Evolutionary conservation across 1,140 invertebrate genomes (phyloP), one percentile per base, ranked within the genome.

Genomic region (Leguminivora glycinivorella): DNA sequence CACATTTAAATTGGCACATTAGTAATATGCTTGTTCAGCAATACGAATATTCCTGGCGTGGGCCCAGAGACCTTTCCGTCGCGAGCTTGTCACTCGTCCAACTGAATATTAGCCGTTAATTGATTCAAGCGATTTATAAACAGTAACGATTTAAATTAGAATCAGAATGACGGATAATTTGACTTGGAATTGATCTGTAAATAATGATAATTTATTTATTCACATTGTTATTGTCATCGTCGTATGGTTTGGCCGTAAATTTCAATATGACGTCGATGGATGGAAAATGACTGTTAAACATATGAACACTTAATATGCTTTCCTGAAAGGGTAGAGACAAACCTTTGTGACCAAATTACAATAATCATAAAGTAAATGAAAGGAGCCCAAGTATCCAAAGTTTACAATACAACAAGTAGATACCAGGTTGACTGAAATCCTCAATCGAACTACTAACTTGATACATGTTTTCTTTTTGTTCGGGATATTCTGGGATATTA

Each of bases 51-150:
- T 10, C 26, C 58, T 63, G 58, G 58, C 58, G 58, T 63, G 22
- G 58, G 58, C 58, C 58, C 58, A 63, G 31, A 63, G 58, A 63
- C 58, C 58, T 29, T 63, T 63, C 29, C 26, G 58, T 63, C 58
- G 56, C 56, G 58, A 29, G 58, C 22, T 63, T 63, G 58, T 31
- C 58, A 63, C 58, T 63, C 58, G 10, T 63, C 58, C 58, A 63
- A 63, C 10, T 63, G 58, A 34, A 63, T 63, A 63, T 63, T 63
- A 63, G 4, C 29, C 14, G 25, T 63, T 63, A 63, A 63, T 63
- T 63, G 58, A 63, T 63, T 63, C 58, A 63, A 63, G n/a, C 58
- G 25, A 63, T 63, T 63, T 31, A 63, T 63, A 63, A 63, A 63
- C 58, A 29, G 26, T 29, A 63, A 52, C 47, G 47, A 52, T 17